These are phyloP conservation scores for Polietes domitor DNA, from an alignment of 2,888 invertebrate genomes.

Conservation along the genomic window DNA sequence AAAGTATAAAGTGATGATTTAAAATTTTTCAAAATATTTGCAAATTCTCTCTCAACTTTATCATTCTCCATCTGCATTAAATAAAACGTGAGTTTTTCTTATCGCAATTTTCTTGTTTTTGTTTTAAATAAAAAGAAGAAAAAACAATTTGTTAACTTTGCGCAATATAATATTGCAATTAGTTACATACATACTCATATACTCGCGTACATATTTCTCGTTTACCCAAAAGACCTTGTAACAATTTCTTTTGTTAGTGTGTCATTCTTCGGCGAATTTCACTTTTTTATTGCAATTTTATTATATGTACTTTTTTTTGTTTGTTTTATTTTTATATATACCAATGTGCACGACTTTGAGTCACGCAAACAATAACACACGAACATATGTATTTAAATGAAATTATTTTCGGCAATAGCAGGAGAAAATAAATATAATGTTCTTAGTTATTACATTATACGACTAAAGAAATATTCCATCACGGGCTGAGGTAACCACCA, in stretches of 20 bases:
- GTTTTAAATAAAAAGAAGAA: constrained; percentile 5
- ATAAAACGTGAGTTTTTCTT: too few species aligned
- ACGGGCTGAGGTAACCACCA: too few species aligned
- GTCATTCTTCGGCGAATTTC: constrained; percentile 18
- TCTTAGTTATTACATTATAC: too few species aligned
- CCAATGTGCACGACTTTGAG: constrained; percentile 46
- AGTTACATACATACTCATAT: not conserved
- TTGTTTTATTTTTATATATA: constrained; percentile 23
- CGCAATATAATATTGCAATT: not conserved
- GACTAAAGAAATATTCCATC: too few species aligned
- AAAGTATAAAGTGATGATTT: too few species aligned
- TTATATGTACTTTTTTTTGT: too few species aligned
- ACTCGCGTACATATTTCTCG: not conserved
- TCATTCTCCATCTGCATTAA: too few species aligned
- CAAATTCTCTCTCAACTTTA: too few species aligned
- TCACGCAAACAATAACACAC: constrained; percentile 46
- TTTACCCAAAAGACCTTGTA: constrained; percentile 43
- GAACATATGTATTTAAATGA: not conserved
- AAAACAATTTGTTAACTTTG: not conserved
- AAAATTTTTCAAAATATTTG: too few species aligned
- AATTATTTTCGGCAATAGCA: not conserved
- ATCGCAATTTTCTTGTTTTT: too few species aligned
- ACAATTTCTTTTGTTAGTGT: constrained; percentile 39
- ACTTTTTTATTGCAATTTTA: constrained; percentile 27
- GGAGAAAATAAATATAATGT: too few species aligned